Evolutionary conservation across 2,888 invertebrate genomes (phyloP).

Genomic region (Trilocha varians): DNA sequence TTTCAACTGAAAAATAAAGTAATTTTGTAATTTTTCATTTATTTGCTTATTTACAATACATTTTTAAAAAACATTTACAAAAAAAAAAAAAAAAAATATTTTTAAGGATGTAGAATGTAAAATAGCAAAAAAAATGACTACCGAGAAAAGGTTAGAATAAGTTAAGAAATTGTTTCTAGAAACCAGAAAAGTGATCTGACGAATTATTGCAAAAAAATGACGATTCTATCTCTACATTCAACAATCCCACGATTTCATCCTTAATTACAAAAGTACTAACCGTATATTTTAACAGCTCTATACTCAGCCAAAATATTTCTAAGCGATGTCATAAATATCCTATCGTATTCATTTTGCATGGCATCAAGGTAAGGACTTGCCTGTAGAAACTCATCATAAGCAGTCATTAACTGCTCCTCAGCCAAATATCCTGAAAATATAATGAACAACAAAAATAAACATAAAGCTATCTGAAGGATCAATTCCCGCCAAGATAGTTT

Average conservation of each 20-base stretch:
- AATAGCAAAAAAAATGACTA: too few species aligned
- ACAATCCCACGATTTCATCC: too few species aligned
- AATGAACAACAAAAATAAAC: conserved; percentile 11
- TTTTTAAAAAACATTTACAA: too few species aligned
- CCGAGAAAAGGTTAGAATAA: too few species aligned
- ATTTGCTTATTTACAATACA: too few species aligned
- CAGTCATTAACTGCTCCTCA: conserved; percentile 65
- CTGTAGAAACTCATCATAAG: conserved; percentile 65
- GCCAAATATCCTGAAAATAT: conserved; percentile 53
- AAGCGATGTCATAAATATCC: conserved; percentile 64
- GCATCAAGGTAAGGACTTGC: conserved; percentile 64
- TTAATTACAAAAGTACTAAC: conserved; percentile 26
- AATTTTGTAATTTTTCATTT: too few species aligned
- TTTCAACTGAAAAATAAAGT: conserved; percentile 56
- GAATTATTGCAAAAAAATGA: too few species aligned
- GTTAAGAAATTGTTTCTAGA: too few species aligned
- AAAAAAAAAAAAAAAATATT: conserved; percentile 2
- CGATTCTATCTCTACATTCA: too few species aligned
- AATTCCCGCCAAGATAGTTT: conserved; percentile 55
- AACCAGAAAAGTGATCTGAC: too few species aligned
- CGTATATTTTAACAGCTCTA: conserved; percentile 60
- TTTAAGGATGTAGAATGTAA: conserved; percentile 1
- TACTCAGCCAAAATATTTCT: conserved; percentile 63
- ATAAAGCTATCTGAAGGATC: conserved; percentile 1
- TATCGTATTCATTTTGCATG: conserved; percentile 58